Base-by-base conservation (phyloP, 2,888 invertebrate genomes). In the Apamea sordens region DNA sequence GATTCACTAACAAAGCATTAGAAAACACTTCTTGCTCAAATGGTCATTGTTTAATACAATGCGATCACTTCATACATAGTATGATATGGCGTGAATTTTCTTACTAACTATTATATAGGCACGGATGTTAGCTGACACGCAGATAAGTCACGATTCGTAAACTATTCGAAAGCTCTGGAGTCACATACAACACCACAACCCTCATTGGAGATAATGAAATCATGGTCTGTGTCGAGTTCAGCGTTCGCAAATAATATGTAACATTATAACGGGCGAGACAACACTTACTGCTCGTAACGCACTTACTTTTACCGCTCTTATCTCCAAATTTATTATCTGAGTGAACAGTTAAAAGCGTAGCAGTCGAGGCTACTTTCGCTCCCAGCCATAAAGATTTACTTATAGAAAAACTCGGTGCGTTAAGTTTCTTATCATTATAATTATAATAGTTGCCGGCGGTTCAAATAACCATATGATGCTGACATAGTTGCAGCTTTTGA, bases 271-370 rank as follows among this genome's bases (percentile, higher is more conserved):
- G 80, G 77, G 1, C 82, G 85, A 84, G 88, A 88, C 87, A 82
- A 77, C 83, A 77, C 77, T 88, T 78, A 83, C 80, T 74, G 73
- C 28, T 80, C 68, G 79, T 32, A 47, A 77, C 70, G 86, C 82
- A 83, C 82, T 88, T 86, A 91, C 91, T 92, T 92, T 92, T 92
- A 93, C 92, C 88, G 83, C 74, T 84, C 89, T 92, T 92, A 93
- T 92, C 91, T 92, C 82, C 85, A 86, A 92, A 92, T 90, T 90
- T 90, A 90, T 91, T 91, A 92, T 90, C 91, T 88, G 85, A 86
- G 85, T 87, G 85, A 91, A 90, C 91, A 87, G 92, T 93, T 92
- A 89, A 90, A 81, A 85, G 85, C 83, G 86, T 87, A 86, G 82
- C 87, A 77, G 83, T 85, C 84, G 84, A 83, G 76, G 87, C 84